Evolutionary conservation across 2,113 vertebrate species (phyloP), one percentile per base, ranked within the genome.

Genomic region (Zootoca vivipara): DNA sequence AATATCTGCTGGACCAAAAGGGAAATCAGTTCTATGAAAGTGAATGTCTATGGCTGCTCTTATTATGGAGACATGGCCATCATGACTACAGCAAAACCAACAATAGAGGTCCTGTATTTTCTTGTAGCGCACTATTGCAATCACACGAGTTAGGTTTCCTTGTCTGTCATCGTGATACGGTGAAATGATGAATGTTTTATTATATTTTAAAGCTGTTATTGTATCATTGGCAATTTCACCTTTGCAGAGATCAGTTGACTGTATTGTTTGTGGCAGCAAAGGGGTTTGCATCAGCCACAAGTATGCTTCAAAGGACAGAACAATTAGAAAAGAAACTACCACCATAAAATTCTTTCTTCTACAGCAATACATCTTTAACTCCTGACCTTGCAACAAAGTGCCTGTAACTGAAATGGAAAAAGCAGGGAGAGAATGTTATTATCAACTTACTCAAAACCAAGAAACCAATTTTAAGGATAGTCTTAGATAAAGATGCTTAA

Each of bases 161-260:
- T 92, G 67, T 89, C 97, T 96, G 77, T 94, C 88, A 83, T 98
- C 97, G 38, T 96, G 95, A 89, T 95, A 98, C 1, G 96, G 96
- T 1, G 97, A 96, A 85, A 97, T 89, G 67, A 97, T 89, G 2
- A 98, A 89, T 85, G 97, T 97, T 78, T 91, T 95, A 67, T 96
- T 97, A 74, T 87, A 90, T 42, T 87, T 87, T 80, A 98, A 87
- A 0, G 94, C 78, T 12, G 94, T 96, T 91, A 97, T 97, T 72
- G 91, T 93, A 52, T 88, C 87, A 20, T 64, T 92, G 9, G 70
- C 82, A 85, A 73, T 79, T 70, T 92, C 42, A 18, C 83, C 87
- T 91, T 52, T 72, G 73, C 94, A 95, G 35, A 9, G 38, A 4
- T 65, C 35, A 12, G 9, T 12, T 0, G 9, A 18, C 38, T 2